Base-by-base conservation (phyloP, 1,140 invertebrate genomes). In the Cataglyphis hispanica region DNA sequence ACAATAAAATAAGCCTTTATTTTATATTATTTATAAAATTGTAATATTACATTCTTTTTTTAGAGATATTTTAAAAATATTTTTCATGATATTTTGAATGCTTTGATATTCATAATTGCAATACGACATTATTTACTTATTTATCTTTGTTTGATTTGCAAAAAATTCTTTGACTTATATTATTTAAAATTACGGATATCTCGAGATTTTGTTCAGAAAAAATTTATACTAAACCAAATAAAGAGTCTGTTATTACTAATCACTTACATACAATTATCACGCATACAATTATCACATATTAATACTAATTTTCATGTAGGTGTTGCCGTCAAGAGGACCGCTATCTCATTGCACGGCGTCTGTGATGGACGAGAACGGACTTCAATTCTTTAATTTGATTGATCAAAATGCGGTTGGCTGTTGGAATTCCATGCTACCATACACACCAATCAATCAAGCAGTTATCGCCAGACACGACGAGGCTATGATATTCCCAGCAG, bases 341-440 rank as follows among this genome's bases (percentile, higher is more conserved):
- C 95, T 97, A 64, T 94, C 96, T 1, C 97, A 98, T 86, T 96
- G 97, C 0, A 98, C 97, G 0, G 91, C 97, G 0, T 96, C 96
- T 83, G 95, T 97, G 3, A 97, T 98, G 96, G 96, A 97, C 87
- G 96, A 97, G 10, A 94, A 92, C 86, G 97, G 97, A 16, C 93
- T 98, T 1, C 96, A 97, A 94, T 96, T 98, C 56, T 98, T 97
- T 92, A 97, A 96, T 93, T 94, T 98, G 61, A 96, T 98, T 67
- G 97, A 98, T 92, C 97, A 97, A 89, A 98, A 98, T 87, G 97
- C 97, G 1, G 96, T 98, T 0, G 97, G 97, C 13, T 98, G 97
- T 91, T 98, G 97, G 97, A 97, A 97, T 89, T 97, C 96, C 0
- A 93, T 94, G 5, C 94, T 96, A 67, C 96, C 97, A 0, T 97